Conservation (phyloP, 2,113 vertebrate genomes). For the Paradisaea rubra region DNA sequence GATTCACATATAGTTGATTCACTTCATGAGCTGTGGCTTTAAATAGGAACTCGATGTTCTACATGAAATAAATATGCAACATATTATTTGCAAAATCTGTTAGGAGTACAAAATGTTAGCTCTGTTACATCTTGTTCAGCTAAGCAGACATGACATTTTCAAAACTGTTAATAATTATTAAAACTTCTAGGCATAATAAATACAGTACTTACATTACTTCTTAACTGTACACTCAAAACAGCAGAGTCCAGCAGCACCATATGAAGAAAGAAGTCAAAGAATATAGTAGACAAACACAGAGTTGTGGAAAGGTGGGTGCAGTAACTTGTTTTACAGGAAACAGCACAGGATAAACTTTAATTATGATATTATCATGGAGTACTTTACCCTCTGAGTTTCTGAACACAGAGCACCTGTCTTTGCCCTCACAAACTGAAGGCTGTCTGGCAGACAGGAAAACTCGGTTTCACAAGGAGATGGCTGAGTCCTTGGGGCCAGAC, state of each 20-base stretch:
- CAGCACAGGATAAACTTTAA: background rate
- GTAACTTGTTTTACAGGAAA: background rate
- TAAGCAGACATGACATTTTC: constrained; percentile 58
- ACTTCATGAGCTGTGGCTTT: constrained; percentile 11
- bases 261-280: background rate
- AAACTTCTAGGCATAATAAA: constrained; percentile 63
- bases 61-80: constrained; percentile 57
- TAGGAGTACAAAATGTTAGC: constrained; percentile 64
- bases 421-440: background rate
- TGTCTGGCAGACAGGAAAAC: background rate
- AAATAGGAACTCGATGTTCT: constrained; percentile 34
- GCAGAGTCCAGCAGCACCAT: constrained; percentile 11
- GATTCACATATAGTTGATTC: constrained; percentile 30
- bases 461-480: background rate
- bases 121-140: constrained; percentile 67
- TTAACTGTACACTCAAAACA: constrained; percentile 31
- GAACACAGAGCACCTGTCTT: background rate
- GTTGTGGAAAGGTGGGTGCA: background rate
- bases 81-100: constrained; percentile 31
- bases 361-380: background rate
- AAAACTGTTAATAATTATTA: constrained; percentile 68
- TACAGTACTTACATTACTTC: constrained; percentile 55
- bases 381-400: background rate
- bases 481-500: background rate
- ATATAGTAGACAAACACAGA: background rate